Base-by-base conservation (phyloP, 2,888 invertebrate species). In the Nowickia ferox region DNA sequence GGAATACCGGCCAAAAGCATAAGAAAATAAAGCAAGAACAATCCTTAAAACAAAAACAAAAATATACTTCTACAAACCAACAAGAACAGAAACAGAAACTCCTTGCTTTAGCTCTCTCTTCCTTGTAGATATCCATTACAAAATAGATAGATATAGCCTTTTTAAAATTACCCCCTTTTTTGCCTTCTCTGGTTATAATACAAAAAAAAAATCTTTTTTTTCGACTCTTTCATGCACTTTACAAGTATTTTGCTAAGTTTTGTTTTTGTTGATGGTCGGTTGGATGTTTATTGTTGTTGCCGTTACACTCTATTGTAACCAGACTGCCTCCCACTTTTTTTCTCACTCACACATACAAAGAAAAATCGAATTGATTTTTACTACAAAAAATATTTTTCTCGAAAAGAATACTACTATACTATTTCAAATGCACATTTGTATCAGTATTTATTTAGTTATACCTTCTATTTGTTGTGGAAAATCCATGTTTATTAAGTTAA, bases 401-500 rank as follows among this genome's bases (percentile, higher is more conserved):
- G 10, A 80, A 15, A 74, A 59, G 61, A 48, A 71, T 48, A 19
- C 4, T 48, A 19, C 4, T 38, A 17, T 30, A 30, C 30, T 19
- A 30, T 61, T 55, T 57, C 11, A n/a, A 51, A 38, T 5, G 40
- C 46, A 46, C 9, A 38, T 48, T 78, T 65, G 38, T 53, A 30
- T 8, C n/a, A 0, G 6, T 63, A n/a, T 74, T 9, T 17, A 44
- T 40, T 72, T 30, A 65, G 9, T 6, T 13, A 53, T 89, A 92
- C 92, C 92, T 91, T 92, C 91, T 61, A 91, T 89, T 90, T 91
- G 91, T 84, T 92, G 91, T 15, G 91, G 90, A 87, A 91, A 92
- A 88, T 92, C 92, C 92, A 92, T 92, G 75, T 69, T 89, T 82
- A 55, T 19, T n/a, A 19, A 5, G 1, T 17, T 57, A 42, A 63